Evolutionary conservation across 2,113 vertebrate species (phyloP).

Genomic region (Rhinichthys klamathensis): DNA sequence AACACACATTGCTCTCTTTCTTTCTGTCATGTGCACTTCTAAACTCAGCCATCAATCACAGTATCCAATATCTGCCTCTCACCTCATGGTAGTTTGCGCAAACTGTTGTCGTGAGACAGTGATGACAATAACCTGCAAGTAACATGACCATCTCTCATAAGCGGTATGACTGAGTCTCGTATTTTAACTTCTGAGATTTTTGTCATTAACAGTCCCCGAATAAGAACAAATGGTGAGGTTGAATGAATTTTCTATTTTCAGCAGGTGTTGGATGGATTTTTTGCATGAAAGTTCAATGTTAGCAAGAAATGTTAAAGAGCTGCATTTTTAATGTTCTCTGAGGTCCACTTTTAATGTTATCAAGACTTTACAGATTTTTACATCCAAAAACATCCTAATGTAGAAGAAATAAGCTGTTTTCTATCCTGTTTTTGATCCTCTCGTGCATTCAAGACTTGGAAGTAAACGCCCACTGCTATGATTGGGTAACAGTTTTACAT

Average conservation of each 20-base stretch:
- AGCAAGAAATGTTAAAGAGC: no score
- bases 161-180: background rate
- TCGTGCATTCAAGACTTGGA: no score
- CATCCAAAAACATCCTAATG: no score
- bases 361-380: no score
- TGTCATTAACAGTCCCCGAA: background rate
- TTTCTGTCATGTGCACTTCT: background rate
- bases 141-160: background rate
- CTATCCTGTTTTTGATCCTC: no score
- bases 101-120: slow-evolving; percentile 7
- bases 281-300: no score
- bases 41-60: slow-evolving; percentile 1
- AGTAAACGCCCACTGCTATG: no score
- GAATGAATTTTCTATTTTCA: background rate
- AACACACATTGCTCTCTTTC: background rate
- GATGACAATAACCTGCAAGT: slow-evolving; percentile 2
- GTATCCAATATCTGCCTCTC: background rate
- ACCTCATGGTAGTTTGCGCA: background rate
- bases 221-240: background rate
- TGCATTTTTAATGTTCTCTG: no score
- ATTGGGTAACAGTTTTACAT: no score
- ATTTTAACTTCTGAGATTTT: background rate
- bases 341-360: no score
- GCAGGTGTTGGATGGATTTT: background rate
- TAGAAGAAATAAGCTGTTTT: no score